Base-by-base conservation (phyloP, 2,113 vertebrate species). In the Sebastes fasciatus region DNA sequence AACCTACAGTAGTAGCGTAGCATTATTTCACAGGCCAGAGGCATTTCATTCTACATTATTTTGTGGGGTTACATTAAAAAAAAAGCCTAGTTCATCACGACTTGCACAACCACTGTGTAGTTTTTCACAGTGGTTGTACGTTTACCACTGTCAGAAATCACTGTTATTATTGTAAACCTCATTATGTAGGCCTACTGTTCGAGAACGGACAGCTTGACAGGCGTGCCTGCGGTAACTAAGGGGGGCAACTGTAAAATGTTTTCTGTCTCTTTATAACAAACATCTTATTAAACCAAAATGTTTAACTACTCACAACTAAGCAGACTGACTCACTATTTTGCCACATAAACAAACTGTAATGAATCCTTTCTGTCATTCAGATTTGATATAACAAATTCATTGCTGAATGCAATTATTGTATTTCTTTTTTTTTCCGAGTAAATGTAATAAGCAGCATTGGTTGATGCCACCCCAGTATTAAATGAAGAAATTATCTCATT, bases 391-490 rank as follows among this genome's bases (percentile, higher is more conserved):
- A 75, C 26, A 46, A 13, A 67, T 61, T 21, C 2, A 66, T 46
- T 54, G 6, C 58, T 75, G 19, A 67, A 77, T 42, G 5, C 12
- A 40, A 21, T 83, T 55, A 23, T n/a, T 4, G 5, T 23, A 21
- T 45, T 64, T 1, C 16, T 54, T 0, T 42, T 57, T 62, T 67
- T 21, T 58, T 78, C 26, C 19, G 7, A 61, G n/a, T 45, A 42
- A 81, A 74, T 80, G 3, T 43, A 70, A 85, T 82, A 46, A 64
- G 19, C 6, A 42, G 52, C 5, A 1, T 16, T 42, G 45, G 21
- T 49, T 52, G 21, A 71, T n/a, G 14, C 21, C 11, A 34, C 19
- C 5, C 1, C 2, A 17, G 26, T 5, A 11, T 42, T 58, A 26
- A 62, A 75, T 55, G 2, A 16, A 80, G 71, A 40, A 61, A 68